phyloP scores from a whole-genome alignment of 2,797 vertebrate genomes.

The Sebastes cheni region DNA sequence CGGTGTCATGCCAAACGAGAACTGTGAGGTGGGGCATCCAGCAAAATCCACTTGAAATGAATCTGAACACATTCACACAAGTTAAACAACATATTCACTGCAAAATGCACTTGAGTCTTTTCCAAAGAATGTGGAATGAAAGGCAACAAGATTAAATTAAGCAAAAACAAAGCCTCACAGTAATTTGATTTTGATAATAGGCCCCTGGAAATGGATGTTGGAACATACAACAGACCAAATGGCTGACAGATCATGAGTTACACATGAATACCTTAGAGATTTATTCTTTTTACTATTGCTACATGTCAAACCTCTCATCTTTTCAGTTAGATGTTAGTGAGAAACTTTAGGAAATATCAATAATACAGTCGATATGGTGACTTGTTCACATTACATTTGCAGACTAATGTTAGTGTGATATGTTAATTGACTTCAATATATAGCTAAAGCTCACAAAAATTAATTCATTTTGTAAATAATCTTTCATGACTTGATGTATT shows the following conservation, averaged over 20 bases:
- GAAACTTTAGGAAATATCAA: background rate
- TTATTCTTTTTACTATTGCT: background rate
- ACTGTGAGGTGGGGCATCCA: background rate
- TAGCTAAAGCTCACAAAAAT: no score
- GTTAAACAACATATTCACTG: background rate
- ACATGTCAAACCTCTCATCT: background rate
- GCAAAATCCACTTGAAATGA: background rate
- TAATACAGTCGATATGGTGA: no score
- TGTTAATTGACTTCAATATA: no score
- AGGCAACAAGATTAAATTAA: slow-evolving; percentile 3
- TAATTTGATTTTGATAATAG: slow-evolving; percentile 1
- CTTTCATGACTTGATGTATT: accelerated
- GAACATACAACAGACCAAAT: background rate
- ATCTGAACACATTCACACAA: background rate
- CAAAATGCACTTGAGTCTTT: background rate
- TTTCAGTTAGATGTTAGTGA: background rate
- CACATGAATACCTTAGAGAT: background rate
- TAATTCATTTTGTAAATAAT: accelerated
- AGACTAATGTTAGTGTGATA: no score
- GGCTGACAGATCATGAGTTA: background rate
- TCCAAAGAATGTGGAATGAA: background rate
- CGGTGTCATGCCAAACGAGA: background rate
- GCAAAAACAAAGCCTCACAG: background rate
- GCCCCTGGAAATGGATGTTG: background rate
- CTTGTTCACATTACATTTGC: no score